Evolutionary conservation across 1,140 invertebrate species (phyloP), one percentile per base, ranked within the genome.

Genomic region (Zaprionus camerounensis): DNA sequence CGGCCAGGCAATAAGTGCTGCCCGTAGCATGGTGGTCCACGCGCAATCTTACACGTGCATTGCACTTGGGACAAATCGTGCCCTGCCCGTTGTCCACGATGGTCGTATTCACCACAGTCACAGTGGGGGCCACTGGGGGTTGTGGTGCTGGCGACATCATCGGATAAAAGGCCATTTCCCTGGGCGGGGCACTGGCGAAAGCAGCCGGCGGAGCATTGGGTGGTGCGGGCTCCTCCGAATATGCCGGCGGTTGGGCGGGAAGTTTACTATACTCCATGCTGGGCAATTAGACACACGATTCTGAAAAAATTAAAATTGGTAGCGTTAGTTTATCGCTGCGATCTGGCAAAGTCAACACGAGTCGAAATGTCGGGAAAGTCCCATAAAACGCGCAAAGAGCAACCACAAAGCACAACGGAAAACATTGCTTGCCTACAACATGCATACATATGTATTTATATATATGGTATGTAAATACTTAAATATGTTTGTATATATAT

Each of bases 11-110:
- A 31, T 84, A 87, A 1, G 84, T 87, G 7, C 26, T 66, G 22
- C 81, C 66, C 1, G 84, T 87, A 0, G 81, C 55, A 74, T 84
- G 81, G 13, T 63, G 34, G n/a, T 88, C 59, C 34, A 74, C 73
- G 1, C 61, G 62, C 31, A 88, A 2, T 0, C 57, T 49, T 9
- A 84, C 46, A n/a, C 75, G 65, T 1, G 75, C 75, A 2, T 71
- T 53, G 55, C 84, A 87, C 6, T 81, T 41, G 36, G 84, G 84
- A 49, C 84, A 87, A 24, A 71, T 58, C 75, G 76, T 79, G 20
- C 80, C 83, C 0, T 56, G 28, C 62, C 49, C 15, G 15, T 24
- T 65, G 20, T 57, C 17, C 11, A 69, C n/a, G 6, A 69, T 12
- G 4, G 59, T 15, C 4, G 41, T 69, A 15, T 58, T 67, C 26